Conservation (phyloP, 2,888 invertebrate species). For the Leptinotarsa juncta region DNA sequence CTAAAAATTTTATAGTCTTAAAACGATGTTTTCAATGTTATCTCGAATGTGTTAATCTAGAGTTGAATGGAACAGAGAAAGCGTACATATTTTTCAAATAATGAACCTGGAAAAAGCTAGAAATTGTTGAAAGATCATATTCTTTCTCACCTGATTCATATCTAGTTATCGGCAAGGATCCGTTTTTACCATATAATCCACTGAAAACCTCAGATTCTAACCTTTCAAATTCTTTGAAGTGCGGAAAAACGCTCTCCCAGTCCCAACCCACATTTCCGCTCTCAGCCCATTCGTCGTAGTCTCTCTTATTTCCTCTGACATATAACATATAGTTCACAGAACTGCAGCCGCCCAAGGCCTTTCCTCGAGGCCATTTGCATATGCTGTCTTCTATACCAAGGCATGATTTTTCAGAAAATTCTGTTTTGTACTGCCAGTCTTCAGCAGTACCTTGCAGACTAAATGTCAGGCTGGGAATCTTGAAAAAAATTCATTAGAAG, state of each 20-base stretch:
- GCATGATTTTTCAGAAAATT: constrained; percentile 64
- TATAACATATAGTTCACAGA: constrained; percentile 76
- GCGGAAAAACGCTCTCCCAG: constrained; percentile 65
- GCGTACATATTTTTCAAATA: too few species aligned
- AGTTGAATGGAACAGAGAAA: too few species aligned
- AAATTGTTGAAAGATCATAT: background rate
- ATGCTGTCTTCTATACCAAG: constrained; percentile 57
- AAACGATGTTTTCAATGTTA: too few species aligned
- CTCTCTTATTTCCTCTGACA: constrained; percentile 72
- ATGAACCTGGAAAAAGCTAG: too few species aligned
- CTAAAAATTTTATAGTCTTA: too few species aligned
- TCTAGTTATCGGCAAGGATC: constrained; percentile 66
- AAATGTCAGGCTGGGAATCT: constrained; percentile 63
- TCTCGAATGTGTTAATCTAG: too few species aligned
- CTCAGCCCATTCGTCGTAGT: constrained; percentile 74
- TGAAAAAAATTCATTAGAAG: too few species aligned
- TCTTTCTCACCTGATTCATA: constrained; percentile 56
- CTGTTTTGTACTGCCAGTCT: constrained; percentile 66
- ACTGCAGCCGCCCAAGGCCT: constrained; percentile 75
- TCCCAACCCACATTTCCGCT: constrained; percentile 74
- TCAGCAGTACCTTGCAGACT: constrained; percentile 50
- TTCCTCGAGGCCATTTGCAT: constrained; percentile 72
- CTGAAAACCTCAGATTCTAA: constrained; percentile 50
- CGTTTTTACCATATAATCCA: constrained; percentile 63
- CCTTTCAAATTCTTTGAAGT: constrained; percentile 65